These are phyloP conservation scores for Pteruthius melanotis DNA, from an alignment of 2,113 vertebrate species.

Conservation along the genomic window DNA sequence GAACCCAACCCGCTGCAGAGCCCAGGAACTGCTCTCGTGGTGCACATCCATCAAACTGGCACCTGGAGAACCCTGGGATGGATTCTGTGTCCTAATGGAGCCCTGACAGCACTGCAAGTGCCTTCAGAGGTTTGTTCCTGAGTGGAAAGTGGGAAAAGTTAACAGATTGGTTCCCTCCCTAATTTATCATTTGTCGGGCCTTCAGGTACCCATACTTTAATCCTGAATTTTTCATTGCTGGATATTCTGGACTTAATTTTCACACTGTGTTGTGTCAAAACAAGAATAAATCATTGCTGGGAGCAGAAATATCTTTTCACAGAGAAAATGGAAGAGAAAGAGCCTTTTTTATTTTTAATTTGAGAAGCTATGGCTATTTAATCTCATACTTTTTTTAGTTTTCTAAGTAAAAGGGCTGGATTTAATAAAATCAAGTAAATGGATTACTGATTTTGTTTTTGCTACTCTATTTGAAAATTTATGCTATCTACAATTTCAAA, in stretches of 20 bases:
- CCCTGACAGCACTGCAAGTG: not conserved
- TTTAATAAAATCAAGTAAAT: not conserved
- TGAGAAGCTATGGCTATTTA: accelerated
- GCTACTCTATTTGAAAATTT: not conserved
- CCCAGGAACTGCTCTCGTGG: not conserved
- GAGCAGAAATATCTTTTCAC: not conserved
- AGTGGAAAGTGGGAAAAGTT: not conserved
- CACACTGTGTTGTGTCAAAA: not conserved
- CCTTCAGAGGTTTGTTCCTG: constrained; percentile 11
- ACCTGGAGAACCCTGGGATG: constrained; percentile 17
- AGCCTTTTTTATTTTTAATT: not conserved
- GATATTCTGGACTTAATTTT: not conserved
- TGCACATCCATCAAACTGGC: constrained; percentile 53
- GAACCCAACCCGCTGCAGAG: not conserved
- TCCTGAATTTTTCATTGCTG: not conserved
- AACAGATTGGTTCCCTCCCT: constrained; percentile 15
- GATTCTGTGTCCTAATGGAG: constrained; percentile 31
- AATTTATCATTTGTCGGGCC: constrained; percentile 44
- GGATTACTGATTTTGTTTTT: not conserved
- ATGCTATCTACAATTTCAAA: not conserved
- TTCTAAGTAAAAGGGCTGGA: not conserved
- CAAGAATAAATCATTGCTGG: not conserved
- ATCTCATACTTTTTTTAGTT: not conserved
- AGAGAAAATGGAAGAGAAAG: not conserved
- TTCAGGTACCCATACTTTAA: not conserved